Evolutionary conservation across 2,797 vertebrate genomes (phyloP).

Genomic region (Liparis tanakae): DNA sequence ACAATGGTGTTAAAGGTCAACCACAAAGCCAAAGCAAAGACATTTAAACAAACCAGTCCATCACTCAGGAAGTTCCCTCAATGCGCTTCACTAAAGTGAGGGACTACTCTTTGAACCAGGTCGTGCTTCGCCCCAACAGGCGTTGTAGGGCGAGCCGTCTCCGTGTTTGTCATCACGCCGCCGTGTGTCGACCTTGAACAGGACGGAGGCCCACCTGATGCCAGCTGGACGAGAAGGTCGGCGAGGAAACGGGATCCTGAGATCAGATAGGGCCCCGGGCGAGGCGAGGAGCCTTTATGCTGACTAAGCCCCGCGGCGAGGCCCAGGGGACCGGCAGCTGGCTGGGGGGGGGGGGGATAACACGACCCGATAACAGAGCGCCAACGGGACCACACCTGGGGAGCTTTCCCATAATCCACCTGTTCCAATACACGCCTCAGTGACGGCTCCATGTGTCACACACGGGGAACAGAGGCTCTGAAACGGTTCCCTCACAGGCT

Average conservation of each 20-base stretch:
- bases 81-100: not conserved
- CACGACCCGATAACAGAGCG: constrained; percentile 40
- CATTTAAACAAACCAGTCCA: not conserved
- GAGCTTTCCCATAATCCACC: too few relatives aligned
- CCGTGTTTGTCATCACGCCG: constrained; percentile 31
- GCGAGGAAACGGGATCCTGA: constrained; percentile 30
- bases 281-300: constrained; percentile 58
- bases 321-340: constrained; percentile 50
- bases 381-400: constrained; percentile 5
- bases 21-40: not conserved
- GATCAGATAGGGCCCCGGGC: constrained; percentile 62
- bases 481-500: too few relatives aligned
- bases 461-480: too few relatives aligned
- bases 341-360: constrained; percentile 44
- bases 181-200: constrained; percentile 41
- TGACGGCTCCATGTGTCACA: too few relatives aligned
- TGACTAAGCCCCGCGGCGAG: constrained; percentile 64
- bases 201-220: constrained; percentile 61
- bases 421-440: too few relatives aligned
- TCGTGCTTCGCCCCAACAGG: not conserved
- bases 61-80: not conserved
- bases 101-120: not conserved
- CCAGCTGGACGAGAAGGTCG: constrained; percentile 71
- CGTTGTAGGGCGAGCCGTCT: not conserved
- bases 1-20: not conserved